These are phyloP conservation scores for Dryobota labecula DNA, from an alignment of 2,888 invertebrate species.

Conservation along the genomic window DNA sequence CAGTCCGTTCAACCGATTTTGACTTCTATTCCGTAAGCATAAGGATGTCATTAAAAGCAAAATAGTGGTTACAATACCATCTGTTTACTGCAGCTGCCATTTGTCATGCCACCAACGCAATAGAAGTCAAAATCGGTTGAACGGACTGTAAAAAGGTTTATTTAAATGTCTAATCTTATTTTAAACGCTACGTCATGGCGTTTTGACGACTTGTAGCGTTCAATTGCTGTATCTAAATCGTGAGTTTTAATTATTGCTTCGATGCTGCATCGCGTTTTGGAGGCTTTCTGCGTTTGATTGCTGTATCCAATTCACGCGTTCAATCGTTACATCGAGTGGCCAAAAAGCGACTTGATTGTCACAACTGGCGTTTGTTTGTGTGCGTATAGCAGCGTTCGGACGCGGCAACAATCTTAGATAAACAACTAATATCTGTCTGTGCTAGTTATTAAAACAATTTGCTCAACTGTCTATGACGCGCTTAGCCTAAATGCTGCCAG, in stretches of 20 bases:
- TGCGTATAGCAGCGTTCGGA: background rate
- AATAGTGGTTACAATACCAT: no score
- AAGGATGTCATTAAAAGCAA: no score
- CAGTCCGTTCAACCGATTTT: no score
- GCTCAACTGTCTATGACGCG: background rate
- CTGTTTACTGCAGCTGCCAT: no score
- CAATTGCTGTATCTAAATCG: background rate
- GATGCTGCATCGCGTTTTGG: background rate
- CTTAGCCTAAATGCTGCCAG: background rate
- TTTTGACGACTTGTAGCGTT: background rate
- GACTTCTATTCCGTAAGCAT: no score
- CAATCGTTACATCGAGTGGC: no score
- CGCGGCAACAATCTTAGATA: background rate
- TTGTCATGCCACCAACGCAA: no score
- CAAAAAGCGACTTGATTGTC: background rate
- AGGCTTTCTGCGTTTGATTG: background rate
- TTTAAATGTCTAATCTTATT: no score
- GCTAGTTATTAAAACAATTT: background rate
- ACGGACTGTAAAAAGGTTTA: no score
- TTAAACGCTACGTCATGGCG: no score
- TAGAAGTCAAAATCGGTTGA: no score
- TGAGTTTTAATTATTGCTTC: background rate
- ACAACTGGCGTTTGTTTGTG: background rate
- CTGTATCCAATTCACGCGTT: background rate
- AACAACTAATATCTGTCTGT: background rate